Evolutionary conservation across 2,797 vertebrate genomes (phyloP).

Genomic region (Sphenopsis melanotis): DNA sequence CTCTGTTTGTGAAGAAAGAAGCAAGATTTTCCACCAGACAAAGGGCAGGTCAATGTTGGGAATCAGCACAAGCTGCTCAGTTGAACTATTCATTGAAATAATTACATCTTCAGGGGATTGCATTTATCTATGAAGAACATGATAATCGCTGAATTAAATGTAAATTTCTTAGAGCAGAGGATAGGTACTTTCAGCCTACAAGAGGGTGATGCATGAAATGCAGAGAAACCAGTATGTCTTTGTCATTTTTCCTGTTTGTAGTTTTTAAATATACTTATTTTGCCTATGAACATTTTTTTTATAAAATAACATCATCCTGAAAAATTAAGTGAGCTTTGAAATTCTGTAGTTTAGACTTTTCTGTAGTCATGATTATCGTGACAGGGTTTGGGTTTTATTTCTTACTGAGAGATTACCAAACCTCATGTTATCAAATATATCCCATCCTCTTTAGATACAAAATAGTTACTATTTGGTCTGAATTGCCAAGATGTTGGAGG

Average conservation of each 20-base stretch:
- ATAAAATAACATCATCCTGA: neutral
- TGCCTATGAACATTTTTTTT: neutral
- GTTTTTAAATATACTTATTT: neutral
- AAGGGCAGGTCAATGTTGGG: neutral
- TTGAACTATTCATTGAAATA: constrained; percentile 4
- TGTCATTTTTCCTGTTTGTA: neutral
- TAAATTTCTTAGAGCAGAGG: neutral
- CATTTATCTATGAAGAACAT: neutral
- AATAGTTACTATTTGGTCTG: neutral
- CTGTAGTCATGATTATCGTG: neutral
- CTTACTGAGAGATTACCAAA: neutral
- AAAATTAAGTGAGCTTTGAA: neutral
- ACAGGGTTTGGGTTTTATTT: neutral
- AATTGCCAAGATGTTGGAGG: neutral
- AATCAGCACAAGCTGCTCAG: neutral
- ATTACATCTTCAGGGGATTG: constrained; percentile 5
- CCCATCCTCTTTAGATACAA: neutral
- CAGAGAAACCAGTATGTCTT: neutral
- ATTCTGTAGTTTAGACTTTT: neutral
- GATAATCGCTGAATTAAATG: neutral
- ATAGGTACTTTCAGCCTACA: neutral
- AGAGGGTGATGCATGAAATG: neutral
- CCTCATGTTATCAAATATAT: neutral
- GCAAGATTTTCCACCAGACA: neutral
- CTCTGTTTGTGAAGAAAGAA: neutral